Percentiles rank a stretch among this genome's conserved stretches.
Evolutionary conservation across 2,113 vertebrate genomes (phyloP).

Genomic region (Salvelinus namaycush): DNA sequence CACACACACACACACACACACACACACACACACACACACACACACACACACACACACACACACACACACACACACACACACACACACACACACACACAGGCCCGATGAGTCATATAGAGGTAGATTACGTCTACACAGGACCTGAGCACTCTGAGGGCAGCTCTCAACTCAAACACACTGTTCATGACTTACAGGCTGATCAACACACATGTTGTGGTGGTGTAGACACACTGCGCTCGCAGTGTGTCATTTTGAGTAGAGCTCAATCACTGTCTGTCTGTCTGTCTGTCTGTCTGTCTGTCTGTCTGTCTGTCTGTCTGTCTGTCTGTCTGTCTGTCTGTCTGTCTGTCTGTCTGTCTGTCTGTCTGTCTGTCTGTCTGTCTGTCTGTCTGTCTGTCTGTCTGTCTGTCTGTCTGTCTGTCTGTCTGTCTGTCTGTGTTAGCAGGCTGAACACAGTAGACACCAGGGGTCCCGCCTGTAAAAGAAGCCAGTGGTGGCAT

Average conservation of each 20-base stretch:
- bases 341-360: background rate
- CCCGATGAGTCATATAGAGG: no score
- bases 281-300: no score
- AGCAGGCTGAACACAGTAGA: background rate
- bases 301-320: background rate
- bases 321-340: background rate
- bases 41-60: background rate
- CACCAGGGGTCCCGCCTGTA: background rate
- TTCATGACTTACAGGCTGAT: no score
- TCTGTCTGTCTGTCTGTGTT: background rate
- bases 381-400: background rate
- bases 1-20: conserved; percentile 4
- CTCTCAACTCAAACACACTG: no score
- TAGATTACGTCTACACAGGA: background rate
- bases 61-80: background rate
- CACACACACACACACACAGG: no score
- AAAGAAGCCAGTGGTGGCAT: background rate
- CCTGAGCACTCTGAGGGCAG: no score
- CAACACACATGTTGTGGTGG: no score
- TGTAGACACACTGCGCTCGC: background rate
- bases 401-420: background rate
- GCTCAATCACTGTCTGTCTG: background rate
- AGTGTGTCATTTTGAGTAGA: background rate
- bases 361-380: background rate
- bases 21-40: background rate